Base-by-base conservation (phyloP, 1,140 invertebrate species). In the Meloidogyne chitwoodi region DNA sequence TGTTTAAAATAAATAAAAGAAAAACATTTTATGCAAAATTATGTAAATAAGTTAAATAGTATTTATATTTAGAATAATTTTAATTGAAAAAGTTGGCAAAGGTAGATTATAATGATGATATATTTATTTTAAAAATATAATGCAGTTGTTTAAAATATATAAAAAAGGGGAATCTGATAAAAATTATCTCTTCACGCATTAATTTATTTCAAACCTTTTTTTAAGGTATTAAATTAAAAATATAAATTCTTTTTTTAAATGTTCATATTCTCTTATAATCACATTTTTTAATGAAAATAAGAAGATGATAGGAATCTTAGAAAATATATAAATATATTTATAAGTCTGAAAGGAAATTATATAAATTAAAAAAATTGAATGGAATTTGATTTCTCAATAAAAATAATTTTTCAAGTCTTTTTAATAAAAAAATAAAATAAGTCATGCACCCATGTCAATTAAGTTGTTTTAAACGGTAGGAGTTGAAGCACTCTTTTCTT, bases 401-500 rank as follows among this genome's bases (percentile, higher is more conserved):
- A 56, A 56, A n/a, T 19, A 19, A 56, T 44, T 16, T 8, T 38
- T 38, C 10, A 2, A 44, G 41, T 44, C 1, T n/a, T n/a, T n/a
- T 22, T 67, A 41, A 67, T 6, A 22, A 67, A 8, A 41, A 34
- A 11, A 38, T 8, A 16, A 16, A 19, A 72, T 24, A 64, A 29
- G 12, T 31, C 64, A 64, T 31, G 22, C 24, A 29, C 29, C 11
- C 22, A 72, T 69, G 26, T 27, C 56, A 29, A 24, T 72, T 29
- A 72, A 27, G 71, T n/a, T 11, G 44, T 61, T 73, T 73, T 56
- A 56, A 56, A 22, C n/a, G 12, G 48, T n/a, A n/a, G 48, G 48
- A n/a, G 48, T 56, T n/a, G 48, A n/a, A 16, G 4, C 19, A n/a
- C 4, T 8, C n/a, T 56, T n/a, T n/a, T n/a, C 48, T 56, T 56